phyloP scores from a whole-genome alignment of 2,888 invertebrate genomes.

The Drosophila setosimentum region DNA sequence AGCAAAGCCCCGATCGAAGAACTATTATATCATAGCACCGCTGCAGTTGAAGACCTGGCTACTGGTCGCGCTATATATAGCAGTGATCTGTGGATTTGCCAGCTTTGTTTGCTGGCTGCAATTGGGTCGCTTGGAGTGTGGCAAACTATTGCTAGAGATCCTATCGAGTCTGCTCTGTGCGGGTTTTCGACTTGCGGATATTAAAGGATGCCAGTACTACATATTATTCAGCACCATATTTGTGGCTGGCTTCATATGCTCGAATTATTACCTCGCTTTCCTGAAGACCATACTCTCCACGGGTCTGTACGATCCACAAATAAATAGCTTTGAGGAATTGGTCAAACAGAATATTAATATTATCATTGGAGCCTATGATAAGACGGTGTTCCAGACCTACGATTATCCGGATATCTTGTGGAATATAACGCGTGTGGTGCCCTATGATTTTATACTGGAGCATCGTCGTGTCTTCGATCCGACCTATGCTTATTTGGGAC shows the following conservation, averaged over 20 bases:
- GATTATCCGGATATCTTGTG: conserved; percentile 52
- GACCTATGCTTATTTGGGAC: conserved; percentile 53
- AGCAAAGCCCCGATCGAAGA: conserved; percentile 42
- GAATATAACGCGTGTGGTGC: conserved; percentile 50
- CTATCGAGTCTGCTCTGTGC: conserved; percentile 45
- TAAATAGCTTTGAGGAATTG: conserved; percentile 58
- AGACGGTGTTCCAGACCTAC: conserved; percentile 29
- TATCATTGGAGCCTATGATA: conserved; percentile 58
- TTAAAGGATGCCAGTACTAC: conserved; percentile 39
- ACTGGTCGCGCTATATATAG: conserved; percentile 38
- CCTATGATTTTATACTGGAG: conserved; percentile 40
- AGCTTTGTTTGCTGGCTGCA: conserved; percentile 55
- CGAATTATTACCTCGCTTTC: conserved; percentile 59
- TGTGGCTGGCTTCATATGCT: conserved; percentile 48
- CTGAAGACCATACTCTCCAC: conserved; percentile 58
- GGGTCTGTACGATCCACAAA: conserved; percentile 61
- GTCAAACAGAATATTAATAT: conserved; percentile 46
- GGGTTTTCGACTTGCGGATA: conserved; percentile 34
- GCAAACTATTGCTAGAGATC: conserved; percentile 38
- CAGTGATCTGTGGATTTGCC: conserved; percentile 29
- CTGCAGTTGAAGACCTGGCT: conserved; percentile 48
- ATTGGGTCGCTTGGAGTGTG: conserved; percentile 21
- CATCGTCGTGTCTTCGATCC: conserved; percentile 58
- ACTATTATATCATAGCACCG: conserved; percentile 53
- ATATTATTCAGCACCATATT: conserved; percentile 54